phyloP scores from a whole-genome alignment of 2,797 vertebrate genomes.

The Nyctibius grandis region DNA sequence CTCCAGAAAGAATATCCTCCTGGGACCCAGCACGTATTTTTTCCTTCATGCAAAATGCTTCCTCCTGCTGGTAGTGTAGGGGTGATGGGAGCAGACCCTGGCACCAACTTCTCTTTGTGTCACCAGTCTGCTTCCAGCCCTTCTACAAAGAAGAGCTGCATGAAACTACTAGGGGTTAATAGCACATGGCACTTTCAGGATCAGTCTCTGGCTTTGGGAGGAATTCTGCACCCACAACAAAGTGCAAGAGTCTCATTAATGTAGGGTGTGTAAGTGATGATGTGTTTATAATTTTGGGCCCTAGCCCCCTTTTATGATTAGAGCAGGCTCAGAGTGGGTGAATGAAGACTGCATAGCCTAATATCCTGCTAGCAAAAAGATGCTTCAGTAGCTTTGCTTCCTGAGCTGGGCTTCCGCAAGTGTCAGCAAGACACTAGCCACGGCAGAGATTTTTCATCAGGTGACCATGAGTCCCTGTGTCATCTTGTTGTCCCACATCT shows the following conservation, averaged over 20 bases:
- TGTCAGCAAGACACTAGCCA: background rate
- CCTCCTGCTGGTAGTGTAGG: background rate
- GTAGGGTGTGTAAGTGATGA: constrained; percentile 1
- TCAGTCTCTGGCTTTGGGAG: background rate
- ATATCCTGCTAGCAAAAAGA: background rate
- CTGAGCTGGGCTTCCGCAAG: background rate
- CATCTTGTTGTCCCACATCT: background rate
- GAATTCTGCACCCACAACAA: constrained; percentile 31
- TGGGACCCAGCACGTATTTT: background rate
- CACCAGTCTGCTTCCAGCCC: background rate
- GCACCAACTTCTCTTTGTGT: fast-evolving
- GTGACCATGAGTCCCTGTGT: background rate
- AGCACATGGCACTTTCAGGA: background rate
- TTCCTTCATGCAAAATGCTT: background rate
- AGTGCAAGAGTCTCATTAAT: background rate
- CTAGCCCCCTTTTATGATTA: background rate
- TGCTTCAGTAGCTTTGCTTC: background rate
- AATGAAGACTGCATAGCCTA: background rate
- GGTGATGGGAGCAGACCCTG: background rate
- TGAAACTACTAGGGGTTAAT: background rate
- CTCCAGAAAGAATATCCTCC: background rate
- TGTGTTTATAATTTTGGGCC: background rate
- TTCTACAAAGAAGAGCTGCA: background rate
- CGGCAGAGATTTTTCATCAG: fast-evolving
- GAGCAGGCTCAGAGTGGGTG: background rate